Evolutionary conservation across 1,140 invertebrate species (phyloP).

Genomic region (Elymnias hypermnestra): DNA sequence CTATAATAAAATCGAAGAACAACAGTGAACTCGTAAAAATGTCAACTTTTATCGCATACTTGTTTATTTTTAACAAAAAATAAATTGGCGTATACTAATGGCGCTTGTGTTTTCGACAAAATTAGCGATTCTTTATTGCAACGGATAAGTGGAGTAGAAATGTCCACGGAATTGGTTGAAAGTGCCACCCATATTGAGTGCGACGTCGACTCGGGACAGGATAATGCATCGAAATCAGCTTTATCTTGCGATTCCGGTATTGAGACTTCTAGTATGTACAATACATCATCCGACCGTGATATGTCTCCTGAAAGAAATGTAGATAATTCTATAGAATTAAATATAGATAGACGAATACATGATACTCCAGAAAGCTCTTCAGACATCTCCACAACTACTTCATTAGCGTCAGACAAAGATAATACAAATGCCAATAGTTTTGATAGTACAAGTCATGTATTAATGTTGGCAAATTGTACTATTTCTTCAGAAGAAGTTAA

Average conservation of each 20-base stretch:
- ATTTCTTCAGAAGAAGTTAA: no score
- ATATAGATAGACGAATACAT: not conserved
- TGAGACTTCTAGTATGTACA: constrained; percentile 32
- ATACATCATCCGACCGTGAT: constrained; percentile 34
- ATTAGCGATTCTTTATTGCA: constrained; percentile 24
- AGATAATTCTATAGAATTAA: constrained; percentile 7
- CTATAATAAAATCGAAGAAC: no score
- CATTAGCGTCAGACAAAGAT: constrained; percentile 14
- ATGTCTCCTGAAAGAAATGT: constrained; percentile 28
- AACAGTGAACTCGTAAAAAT: no score
- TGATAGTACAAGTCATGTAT: no score
- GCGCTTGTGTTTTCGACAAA: constrained; percentile 27
- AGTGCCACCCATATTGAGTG: constrained; percentile 35
- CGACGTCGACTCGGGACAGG: constrained; percentile 41
- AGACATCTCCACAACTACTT: constrained; percentile 12
- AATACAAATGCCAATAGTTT: no score
- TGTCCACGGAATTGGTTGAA: constrained; percentile 35
- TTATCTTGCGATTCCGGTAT: constrained; percentile 46
- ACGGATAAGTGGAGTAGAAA: constrained; percentile 28
- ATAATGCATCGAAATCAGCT: constrained; percentile 36
- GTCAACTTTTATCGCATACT: no score
- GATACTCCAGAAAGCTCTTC: constrained; percentile 9
- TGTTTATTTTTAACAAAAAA: no score
- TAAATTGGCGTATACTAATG: no score
- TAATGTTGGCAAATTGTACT: no score